phyloP scores from a whole-genome alignment of 35 echinoderm and acorn worm genomes.

The Apostichopus japonicus region DNA sequence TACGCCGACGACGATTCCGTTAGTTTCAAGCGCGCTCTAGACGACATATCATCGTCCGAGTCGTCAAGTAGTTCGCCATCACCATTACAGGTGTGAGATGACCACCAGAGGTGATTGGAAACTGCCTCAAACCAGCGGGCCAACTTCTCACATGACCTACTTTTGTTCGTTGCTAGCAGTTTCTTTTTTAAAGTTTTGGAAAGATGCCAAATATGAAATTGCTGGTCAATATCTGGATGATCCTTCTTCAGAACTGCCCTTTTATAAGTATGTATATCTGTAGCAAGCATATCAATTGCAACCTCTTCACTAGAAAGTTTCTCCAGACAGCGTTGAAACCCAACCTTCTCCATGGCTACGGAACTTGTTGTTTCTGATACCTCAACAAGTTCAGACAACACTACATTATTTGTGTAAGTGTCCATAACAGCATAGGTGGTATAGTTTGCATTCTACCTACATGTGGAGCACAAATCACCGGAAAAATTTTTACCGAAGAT shows the following conservation, averaged over 20 bases:
- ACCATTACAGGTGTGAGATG: slow-evolving; percentile 25
- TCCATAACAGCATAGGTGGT: slow-evolving; percentile 77
- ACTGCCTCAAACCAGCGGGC: slow-evolving; percentile 38
- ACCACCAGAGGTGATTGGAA: slow-evolving; percentile 70
- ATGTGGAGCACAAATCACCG: no score
- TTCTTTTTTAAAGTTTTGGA: slow-evolving; percentile 59
- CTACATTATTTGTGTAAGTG: slow-evolving; percentile 28
- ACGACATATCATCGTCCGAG: no score
- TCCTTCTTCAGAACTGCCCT: slow-evolving; percentile 29
- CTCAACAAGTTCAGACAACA: slow-evolving; percentile 51
- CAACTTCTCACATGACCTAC: slow-evolving; percentile 26
- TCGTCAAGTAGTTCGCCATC: not conserved
- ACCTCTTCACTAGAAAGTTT: not conserved
- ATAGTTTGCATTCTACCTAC: slow-evolving; percentile 75
- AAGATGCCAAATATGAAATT: slow-evolving; percentile 71
- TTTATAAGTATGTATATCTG: slow-evolving; percentile 59
- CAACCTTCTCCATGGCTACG: slow-evolving; percentile 64
- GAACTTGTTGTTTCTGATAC: slow-evolving; percentile 60
- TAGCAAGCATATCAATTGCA: slow-evolving; percentile 22
- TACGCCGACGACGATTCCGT: no score
- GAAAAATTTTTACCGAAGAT: no score
- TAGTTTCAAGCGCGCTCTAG: no score
- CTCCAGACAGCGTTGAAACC: slow-evolving; percentile 16
- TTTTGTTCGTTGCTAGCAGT: slow-evolving; percentile 38
- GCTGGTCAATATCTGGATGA: slow-evolving; percentile 53